These are phyloP conservation scores for Drosophila flavopinicola DNA, from an alignment of 2,888 invertebrate species.

Conservation along the genomic window DNA sequence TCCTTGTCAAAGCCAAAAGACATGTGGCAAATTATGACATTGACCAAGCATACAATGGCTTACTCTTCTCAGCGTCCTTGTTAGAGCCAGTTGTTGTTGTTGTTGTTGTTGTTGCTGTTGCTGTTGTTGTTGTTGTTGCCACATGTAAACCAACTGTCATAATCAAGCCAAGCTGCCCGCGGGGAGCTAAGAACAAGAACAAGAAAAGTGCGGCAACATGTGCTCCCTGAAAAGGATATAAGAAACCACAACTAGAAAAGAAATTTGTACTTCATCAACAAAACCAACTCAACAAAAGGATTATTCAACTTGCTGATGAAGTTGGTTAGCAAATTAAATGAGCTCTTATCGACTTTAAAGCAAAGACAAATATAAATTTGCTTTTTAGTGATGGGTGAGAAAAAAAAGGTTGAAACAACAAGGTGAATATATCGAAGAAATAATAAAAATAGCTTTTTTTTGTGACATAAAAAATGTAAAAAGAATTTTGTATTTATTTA, in stretches of 20 bases:
- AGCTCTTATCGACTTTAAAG: not conserved
- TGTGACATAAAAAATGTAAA: too few relatives aligned
- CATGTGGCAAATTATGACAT: slow-evolving; percentile 67
- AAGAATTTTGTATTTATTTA: too few relatives aligned
- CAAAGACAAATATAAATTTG: too few relatives aligned
- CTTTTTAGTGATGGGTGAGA: too few relatives aligned
- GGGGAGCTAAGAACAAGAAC: slow-evolving; percentile 50
- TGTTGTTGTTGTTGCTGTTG: slow-evolving; percentile 15
- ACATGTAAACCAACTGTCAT: slow-evolving; percentile 73
- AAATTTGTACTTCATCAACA: slow-evolving; percentile 30
- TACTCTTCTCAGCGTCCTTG: slow-evolving; percentile 26
- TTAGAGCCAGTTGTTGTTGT: slow-evolving; percentile 20
- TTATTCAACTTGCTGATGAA: slow-evolving; percentile 3
- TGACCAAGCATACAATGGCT: slow-evolving; percentile 64
- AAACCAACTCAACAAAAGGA: slow-evolving; percentile 9
- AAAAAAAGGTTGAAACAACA: too few relatives aligned
- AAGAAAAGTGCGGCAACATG: slow-evolving; percentile 54
- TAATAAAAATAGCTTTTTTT: too few relatives aligned
- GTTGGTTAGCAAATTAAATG: not conserved
- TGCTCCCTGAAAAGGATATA: slow-evolving; percentile 33
- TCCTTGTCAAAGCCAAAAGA: slow-evolving; percentile 55
- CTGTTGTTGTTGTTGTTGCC: slow-evolving; percentile 34
- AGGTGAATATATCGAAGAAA: too few relatives aligned
- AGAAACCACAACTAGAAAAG: slow-evolving; percentile 16
- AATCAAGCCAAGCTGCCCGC: slow-evolving; percentile 73